Evolutionary conservation across 2,113 vertebrate genomes (phyloP), one percentile per base, ranked within the genome.

Genomic region (Xenus cinereus): DNA sequence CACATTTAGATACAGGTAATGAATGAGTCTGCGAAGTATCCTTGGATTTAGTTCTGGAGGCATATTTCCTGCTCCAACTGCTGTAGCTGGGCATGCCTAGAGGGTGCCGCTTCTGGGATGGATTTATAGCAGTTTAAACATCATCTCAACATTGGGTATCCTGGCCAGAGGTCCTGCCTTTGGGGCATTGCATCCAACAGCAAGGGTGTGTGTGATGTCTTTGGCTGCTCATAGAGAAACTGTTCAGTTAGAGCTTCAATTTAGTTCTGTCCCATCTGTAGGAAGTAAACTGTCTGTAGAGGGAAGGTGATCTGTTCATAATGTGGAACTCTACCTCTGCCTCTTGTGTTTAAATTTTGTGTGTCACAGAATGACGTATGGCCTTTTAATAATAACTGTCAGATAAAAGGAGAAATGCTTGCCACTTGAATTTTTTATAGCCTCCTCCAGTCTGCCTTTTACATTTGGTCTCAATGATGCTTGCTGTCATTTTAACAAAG

Each of bases 341-440:
- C 92, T 94, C 46, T 84, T 95, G 32, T 68, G 71, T 92, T 95
- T 94, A 81, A 77, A 41, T 92, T 94, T 87, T 84, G 14, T 96
- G 87, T 92, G 50, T 86, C 93, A 89, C 27, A 81, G 92, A 74
- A 45, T 97, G 93, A 97, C 50, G 6, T 90, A 43, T 10, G 43
- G 94, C 82, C 94, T 91, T 90, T 96, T 97, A 97, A 97, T 93
- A 94, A 83, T 91, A 96, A 74, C 93, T 98, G 95, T 94, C 97
- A 98, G 97, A 97, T 97, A 80, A 97, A 98, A 98, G 93, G 72
- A 95, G 95, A 96, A 96, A 96, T 93, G 64, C 76, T 94, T 95
- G 78, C 94, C 94, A 90, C 95, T 90, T 97, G 77, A 96, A 94
- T 97, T 96, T 98, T 97, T 97, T 95, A 96, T 97, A 94, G 92